Evolutionary conservation across 2,888 invertebrate genomes (phyloP), one percentile per base, ranked within the genome.

Genomic region (Blastobasis adustella): DNA sequence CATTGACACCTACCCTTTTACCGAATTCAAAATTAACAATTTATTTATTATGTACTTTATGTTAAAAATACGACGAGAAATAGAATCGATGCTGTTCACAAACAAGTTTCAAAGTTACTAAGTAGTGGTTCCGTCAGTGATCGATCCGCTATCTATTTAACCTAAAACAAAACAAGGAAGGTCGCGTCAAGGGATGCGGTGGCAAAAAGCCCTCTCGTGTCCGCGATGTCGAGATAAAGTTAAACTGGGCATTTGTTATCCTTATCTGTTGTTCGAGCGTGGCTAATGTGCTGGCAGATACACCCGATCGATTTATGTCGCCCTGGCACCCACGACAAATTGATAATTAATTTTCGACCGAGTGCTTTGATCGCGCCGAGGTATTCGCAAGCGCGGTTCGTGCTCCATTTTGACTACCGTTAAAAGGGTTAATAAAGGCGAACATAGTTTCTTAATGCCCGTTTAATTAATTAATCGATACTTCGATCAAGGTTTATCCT

Each of bases 191-290:
- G 71, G 82, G 84, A 76, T 76, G 76, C 83, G 76, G 87, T 88
- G 86, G 88, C 88, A 88, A 88, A 88, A 88, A 87, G 87, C 86
- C 78, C 83, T 85, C 82, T 73, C 82, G 70, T 86, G 86, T 86
- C 83, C 80, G 82, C 82, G 88, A 88, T 87, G 80, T 76, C 74
- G 71, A 86, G 86, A 88, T 87, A 87, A 86, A 82, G 78, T 82
- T 85, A 87, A 88, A 87, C 85, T 83, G 84, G 78, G 84, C 86
- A 87, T 88, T 87, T 88, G 86, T 86, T 86, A 86, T 86, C 82
- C 83, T 86, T 87, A 88, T 88, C 86, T 82, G 64, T 67, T 71
- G 80, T 69, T 73, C 68, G 79, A 82, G 82, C 87, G 86, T 88
- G 80, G 86, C 86, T 86, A 85, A 87, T 87, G 85, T 79, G 80